A percentile compares a stretch with the other conserved stretches of the same genome.
These are phyloP conservation scores for Dermochelys coriacea DNA, from an alignment of 2,797 vertebrate species.

Conservation along the genomic window DNA sequence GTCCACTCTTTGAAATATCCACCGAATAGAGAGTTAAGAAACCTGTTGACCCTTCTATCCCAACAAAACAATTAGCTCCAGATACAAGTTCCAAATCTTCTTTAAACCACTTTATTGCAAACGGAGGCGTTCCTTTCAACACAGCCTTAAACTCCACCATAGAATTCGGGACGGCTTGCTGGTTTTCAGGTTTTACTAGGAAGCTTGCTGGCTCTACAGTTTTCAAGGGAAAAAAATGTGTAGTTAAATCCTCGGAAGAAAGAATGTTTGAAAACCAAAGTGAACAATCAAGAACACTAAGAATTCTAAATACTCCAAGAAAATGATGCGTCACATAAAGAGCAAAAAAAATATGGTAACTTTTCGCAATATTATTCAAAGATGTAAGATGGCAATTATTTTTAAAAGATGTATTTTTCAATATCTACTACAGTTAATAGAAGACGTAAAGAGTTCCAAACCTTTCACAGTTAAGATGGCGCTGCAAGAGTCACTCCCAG, in stretches of 20 bases:
- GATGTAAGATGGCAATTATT: conserved; percentile 11
- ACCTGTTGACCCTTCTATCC: conserved; percentile 90
- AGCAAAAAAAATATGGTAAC: neutral
- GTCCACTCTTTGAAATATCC: conserved; percentile 88
- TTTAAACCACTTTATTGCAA: conserved; percentile 97
- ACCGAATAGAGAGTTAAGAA: conserved; percentile 96
- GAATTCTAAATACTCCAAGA: conserved; percentile 1
- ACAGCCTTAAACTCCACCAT: conserved; percentile 93
- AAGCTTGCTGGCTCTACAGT: conserved; percentile 95
- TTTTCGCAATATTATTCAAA: conserved; percentile 38
- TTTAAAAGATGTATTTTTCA: conserved; percentile 40
- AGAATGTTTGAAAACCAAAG: conserved; percentile 45
- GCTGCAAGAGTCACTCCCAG: conserved; percentile 91
- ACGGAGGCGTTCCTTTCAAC: conserved; percentile 94
- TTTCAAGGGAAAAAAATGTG: conserved; percentile 79
- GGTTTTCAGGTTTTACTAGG: conserved; percentile 88
- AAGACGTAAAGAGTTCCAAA: conserved; percentile 75
- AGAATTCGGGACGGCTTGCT: conserved; percentile 90
- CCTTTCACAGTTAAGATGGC: conserved; percentile 87
- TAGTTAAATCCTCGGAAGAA: conserved; percentile 32
- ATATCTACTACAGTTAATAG: conserved; percentile 31
- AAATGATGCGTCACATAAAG: conserved; percentile 37
- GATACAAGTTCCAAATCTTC: conserved; percentile 93
- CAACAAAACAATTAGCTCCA: conserved; percentile 92
- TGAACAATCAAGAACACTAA: conserved; percentile 17